Evolutionary conservation across 2,797 vertebrate genomes (phyloP), one percentile per base, ranked within the genome.

Genomic region (Cryptoprocta ferox): DNA sequence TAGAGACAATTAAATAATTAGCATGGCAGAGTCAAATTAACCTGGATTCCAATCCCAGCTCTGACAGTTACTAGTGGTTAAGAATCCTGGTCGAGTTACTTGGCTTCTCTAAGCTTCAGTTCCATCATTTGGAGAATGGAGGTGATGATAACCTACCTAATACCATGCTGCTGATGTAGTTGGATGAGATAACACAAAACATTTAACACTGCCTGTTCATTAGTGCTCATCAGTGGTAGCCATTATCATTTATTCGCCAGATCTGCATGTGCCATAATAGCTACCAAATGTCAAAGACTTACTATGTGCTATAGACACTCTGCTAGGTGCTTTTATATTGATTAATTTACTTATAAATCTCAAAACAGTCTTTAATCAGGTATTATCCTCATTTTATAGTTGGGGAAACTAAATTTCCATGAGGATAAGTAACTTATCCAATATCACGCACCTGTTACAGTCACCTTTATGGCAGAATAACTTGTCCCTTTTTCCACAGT

Each of bases 321-420:
- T 16, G 15, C 32, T 35, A 39, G 19, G 12, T 70, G 56, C 53
- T 70, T 79, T 42, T 59, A n/a, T 65, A 12, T 35, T 21, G 30
- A 15, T 26, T 10, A 56, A n/a, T 82, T 53, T 75, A 53, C 59
- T 80, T 84, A 73, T 48, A 63, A 71, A 89, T 93, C 50, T 86
- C 56, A 4, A 56, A 61, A 61, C 5, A 65, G 30, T 84, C 48
- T 48, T 73, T 70, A 71, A 48, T 26, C 15, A 76, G 16, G 1
- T 15, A 86, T 66, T 39, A 61, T 91, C 9, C 3, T 78, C 76
- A 66, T 24, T 45, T 76, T 75, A 39, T 7, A 73, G 30, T 39
- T 37, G 26, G 19, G 83, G 28, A 89, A 53, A 35, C 39, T 48
- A 10, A 0, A 32, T 80, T 87, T 85, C 28, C 8, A 0, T 15